Evolutionary conservation across 2,113 vertebrate genomes (phyloP).

Genomic region (Gila orcuttii): DNA sequence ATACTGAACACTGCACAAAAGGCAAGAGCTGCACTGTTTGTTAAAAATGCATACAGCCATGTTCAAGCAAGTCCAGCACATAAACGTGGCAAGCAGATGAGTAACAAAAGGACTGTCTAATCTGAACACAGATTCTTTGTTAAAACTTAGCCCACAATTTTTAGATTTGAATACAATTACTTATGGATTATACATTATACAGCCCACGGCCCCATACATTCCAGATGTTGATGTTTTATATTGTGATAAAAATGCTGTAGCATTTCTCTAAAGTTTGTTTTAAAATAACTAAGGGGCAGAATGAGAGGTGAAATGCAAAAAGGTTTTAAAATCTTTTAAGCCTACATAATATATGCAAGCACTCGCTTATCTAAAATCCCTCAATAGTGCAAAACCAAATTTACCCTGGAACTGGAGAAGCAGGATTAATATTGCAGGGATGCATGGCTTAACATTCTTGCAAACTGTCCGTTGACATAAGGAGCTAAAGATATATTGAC

Average conservation of each 20-base stretch:
- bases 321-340: background rate
- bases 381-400: constrained; percentile 20
- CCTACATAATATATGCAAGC: constrained; percentile 35
- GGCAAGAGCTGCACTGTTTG: background rate
- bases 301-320: background rate
- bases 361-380: constrained; percentile 32
- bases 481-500: constrained; percentile 10
- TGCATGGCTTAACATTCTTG: constrained; percentile 38
- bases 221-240: background rate
- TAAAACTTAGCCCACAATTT: background rate
- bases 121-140: background rate
- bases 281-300: background rate
- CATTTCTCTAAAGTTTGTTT: background rate
- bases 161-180: background rate
- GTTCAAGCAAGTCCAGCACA: background rate
- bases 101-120: background rate
- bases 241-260: background rate
- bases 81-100: background rate
- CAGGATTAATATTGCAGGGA: constrained; percentile 37
- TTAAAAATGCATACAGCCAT: background rate
- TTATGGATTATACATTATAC: background rate
- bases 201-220: background rate
- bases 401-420: constrained; percentile 22
- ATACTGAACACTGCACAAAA: background rate
- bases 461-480: constrained; percentile 17